Conservation (phyloP, 2,888 invertebrate species). For the Carterocephalus palaemon region DNA sequence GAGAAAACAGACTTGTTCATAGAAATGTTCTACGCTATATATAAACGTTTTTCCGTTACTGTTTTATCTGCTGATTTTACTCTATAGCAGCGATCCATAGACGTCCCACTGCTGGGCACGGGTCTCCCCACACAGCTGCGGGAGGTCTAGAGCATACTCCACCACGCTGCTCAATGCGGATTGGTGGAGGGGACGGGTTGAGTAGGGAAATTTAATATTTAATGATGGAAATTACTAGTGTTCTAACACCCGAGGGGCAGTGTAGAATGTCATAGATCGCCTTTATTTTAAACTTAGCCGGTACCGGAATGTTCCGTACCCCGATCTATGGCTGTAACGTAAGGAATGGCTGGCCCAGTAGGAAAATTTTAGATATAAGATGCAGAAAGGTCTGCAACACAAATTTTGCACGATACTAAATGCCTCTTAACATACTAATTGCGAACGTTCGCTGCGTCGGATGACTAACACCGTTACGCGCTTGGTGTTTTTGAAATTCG, state of each 20-base stretch:
- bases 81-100: too few relatives aligned
- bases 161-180: too few relatives aligned
- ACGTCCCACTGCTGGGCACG: too few relatives aligned
- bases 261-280: conserved; percentile 10
- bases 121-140: too few relatives aligned
- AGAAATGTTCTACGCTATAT: conserved; percentile 12
- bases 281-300: conserved; percentile 8
- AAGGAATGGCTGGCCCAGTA: conserved; percentile 17
- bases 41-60: conserved; percentile 15
- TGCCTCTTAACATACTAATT: conserved; percentile 15
- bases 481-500: too few relatives aligned
- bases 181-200: too few relatives aligned
- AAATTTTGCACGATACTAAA: conserved; percentile 1
- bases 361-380: conserved; percentile 11
- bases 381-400: conserved; percentile 1
- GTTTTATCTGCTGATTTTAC: conserved; percentile 7
- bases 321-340: conserved; percentile 9
- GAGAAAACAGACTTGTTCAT: conserved; percentile 23
- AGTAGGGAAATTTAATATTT: too few relatives aligned
- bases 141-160: too few relatives aligned
- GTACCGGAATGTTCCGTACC: conserved; percentile 5
- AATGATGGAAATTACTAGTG: conserved; percentile 22
- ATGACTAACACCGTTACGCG: too few relatives aligned
- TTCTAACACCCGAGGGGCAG: conserved; percentile 22
- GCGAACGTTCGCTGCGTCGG: conserved; percentile 2